phyloP scores from a whole-genome alignment of 1,140 invertebrate genomes.

The Sitobion miscanthi region DNA sequence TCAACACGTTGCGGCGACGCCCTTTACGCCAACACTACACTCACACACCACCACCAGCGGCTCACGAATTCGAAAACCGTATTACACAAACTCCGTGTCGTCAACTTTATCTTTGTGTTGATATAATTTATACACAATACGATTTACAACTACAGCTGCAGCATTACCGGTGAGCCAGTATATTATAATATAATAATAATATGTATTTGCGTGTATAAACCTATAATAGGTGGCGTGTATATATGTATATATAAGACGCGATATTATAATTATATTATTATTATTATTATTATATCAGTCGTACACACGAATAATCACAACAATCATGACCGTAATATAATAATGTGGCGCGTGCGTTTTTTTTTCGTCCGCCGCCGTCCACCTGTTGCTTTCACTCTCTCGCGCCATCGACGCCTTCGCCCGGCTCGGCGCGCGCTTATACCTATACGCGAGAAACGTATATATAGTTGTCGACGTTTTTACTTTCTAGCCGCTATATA shows the following conservation, averaged over 20 bases:
- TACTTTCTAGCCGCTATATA: constrained; percentile 34
- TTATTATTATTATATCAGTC: constrained; percentile 14
- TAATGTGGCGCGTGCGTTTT: constrained; percentile 23
- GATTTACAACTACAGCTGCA: background rate
- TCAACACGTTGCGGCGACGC: background rate
- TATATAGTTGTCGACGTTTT: background rate
- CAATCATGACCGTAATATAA: background rate
- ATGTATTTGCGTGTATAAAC: too few relatives aligned
- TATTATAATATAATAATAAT: background rate
- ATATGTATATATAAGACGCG: background rate
- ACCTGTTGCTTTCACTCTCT: constrained; percentile 34
- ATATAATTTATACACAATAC: constrained; percentile 6
- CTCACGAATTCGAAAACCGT: constrained; percentile 12
- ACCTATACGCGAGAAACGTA: background rate
- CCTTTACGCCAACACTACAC: background rate
- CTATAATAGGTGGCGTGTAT: background rate
- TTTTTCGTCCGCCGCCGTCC: background rate
- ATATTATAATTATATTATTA: constrained; percentile 12
- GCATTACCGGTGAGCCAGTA: background rate
- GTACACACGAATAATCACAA: constrained; percentile 11
- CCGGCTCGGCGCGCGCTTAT: background rate
- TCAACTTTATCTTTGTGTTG: constrained; percentile 15
- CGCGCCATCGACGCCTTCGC: background rate
- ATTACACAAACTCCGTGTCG: constrained; percentile 7
- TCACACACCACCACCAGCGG: background rate